phyloP scores from a whole-genome alignment of 2,797 vertebrate genomes.

The Falco concolor region DNA sequence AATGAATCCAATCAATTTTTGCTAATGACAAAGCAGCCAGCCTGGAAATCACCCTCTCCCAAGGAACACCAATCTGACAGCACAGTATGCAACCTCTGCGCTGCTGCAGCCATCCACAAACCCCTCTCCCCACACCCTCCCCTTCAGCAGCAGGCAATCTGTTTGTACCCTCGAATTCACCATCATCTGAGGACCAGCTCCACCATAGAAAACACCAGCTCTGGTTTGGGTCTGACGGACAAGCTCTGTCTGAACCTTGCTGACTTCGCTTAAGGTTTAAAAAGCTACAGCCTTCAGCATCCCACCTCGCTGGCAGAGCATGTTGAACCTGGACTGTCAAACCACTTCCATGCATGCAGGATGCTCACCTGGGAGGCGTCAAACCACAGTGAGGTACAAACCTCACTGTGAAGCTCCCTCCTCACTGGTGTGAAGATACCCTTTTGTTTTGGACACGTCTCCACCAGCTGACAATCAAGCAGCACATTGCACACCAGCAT shows the following conservation, averaged over 20 bases:
- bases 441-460: neutral
- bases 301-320: accelerated
- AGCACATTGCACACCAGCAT: neutral
- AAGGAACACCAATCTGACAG: neutral
- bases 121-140: too few relatives aligned
- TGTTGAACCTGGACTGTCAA: accelerated
- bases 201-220: neutral
- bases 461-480: too few relatives aligned
- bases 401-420: neutral
- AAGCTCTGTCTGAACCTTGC: neutral
- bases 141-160: accelerated
- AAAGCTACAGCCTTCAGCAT: neutral
- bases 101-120: neutral
- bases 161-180: accelerated
- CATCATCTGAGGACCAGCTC: accelerated
- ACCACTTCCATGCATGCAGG: neutral
- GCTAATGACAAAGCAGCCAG: neutral
- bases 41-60: neutral
- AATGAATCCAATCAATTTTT: slow-evolving; percentile 3
- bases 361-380: neutral
- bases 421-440: accelerated
- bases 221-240: accelerated
- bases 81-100: neutral
- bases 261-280: neutral
- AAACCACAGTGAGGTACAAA: neutral